Evolutionary conservation across 2,888 invertebrate species (phyloP).

Genomic region (Diaperis boleti): DNA sequence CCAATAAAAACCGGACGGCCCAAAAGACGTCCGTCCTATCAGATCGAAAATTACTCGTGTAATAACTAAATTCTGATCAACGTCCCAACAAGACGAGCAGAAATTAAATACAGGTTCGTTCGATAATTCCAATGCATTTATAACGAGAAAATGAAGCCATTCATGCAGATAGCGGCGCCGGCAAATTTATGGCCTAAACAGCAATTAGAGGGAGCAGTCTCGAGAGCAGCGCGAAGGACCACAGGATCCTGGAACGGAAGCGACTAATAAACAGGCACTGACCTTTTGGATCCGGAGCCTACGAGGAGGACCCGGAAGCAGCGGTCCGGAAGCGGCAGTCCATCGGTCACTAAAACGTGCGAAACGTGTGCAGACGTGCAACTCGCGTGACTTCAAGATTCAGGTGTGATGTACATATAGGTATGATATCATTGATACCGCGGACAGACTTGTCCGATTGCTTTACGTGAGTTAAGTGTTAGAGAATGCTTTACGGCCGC

Average conservation of each 20-base stretch:
- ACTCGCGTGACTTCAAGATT: slow-evolving; percentile 41
- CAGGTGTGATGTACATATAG: slow-evolving; percentile 52
- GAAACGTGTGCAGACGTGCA: slow-evolving; percentile 26
- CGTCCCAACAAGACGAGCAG: slow-evolving; percentile 44
- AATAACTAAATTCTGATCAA: slow-evolving; percentile 41
- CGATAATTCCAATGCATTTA: slow-evolving; percentile 61
- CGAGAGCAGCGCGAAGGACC: no score
- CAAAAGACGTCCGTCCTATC: slow-evolving; percentile 7
- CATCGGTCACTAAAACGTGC: slow-evolving; percentile 63
- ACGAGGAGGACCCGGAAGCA: slow-evolving; percentile 64
- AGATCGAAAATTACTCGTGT: slow-evolving; percentile 22
- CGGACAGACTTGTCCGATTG: slow-evolving; percentile 66
- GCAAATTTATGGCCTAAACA: slow-evolving; percentile 62
- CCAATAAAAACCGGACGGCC: background rate
- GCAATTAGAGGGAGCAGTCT: slow-evolving; percentile 59
- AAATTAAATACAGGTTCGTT: slow-evolving; percentile 58
- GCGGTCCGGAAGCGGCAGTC: slow-evolving; percentile 63
- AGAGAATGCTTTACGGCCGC: slow-evolving; percentile 67
- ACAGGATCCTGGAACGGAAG: slow-evolving; percentile 56
- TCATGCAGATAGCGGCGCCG: slow-evolving; percentile 54
- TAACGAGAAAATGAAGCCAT: slow-evolving; percentile 64
- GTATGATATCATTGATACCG: slow-evolving; percentile 63
- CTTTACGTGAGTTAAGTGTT: slow-evolving; percentile 68
- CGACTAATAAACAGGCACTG: slow-evolving; percentile 65
- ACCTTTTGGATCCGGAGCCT: slow-evolving; percentile 64